Conservation (phyloP, 64 coral and sea anemone genomes). For the Pachyseris speciosa region DNA sequence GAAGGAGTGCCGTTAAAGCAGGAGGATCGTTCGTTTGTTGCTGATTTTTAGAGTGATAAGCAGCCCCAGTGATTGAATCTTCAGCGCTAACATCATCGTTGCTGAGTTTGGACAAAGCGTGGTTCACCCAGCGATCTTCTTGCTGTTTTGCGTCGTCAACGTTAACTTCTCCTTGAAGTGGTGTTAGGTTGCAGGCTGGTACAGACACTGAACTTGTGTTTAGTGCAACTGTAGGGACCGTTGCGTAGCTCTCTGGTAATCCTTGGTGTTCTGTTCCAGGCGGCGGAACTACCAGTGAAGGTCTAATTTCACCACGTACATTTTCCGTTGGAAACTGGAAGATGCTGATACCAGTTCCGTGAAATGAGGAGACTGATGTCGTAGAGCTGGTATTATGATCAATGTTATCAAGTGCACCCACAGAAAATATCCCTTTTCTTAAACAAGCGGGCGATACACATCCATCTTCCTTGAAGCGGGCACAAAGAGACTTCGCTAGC, state of each 20-base stretch:
- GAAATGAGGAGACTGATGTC: conserved; percentile 49
- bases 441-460: conserved; percentile 62
- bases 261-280: not conserved
- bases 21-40: conserved; percentile 1
- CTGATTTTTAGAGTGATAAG: conserved; percentile 43
- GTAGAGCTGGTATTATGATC: conserved; percentile 77
- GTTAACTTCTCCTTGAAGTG: not conserved
- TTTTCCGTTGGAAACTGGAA: conserved; percentile 62
- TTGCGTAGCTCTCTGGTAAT: conserved; percentile 42
- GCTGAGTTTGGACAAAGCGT: not conserved
- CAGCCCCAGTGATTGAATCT: conserved; percentile 45
- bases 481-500: not conserved
- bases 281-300: not conserved
- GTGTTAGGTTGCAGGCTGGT: not conserved
- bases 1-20: conserved; percentile 62
- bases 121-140: conserved; percentile 27
- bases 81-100: conserved; percentile 6
- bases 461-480: conserved; percentile 40
- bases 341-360: conserved; percentile 82
- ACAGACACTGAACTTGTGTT: conserved; percentile 33
- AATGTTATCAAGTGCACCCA: conserved; percentile 59
- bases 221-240: conserved; percentile 21
- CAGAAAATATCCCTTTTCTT: conserved; percentile 60
- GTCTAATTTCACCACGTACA: conserved; percentile 23
- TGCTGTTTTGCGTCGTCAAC: not conserved